Evolutionary conservation across 1,140 invertebrate genomes (phyloP).

Genomic region (Scaptomyza montana): DNA sequence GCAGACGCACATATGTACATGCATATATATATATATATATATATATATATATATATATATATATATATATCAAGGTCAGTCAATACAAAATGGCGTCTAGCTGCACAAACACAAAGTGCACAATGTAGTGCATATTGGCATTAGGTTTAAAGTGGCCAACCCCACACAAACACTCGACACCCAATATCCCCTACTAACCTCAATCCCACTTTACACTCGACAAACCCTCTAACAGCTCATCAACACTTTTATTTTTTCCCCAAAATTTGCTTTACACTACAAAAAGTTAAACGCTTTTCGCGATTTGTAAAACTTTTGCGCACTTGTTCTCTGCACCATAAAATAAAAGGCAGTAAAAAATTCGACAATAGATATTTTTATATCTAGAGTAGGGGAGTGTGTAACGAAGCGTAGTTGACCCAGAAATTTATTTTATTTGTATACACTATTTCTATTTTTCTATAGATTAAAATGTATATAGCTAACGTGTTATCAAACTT

Average conservation of each 20-base stretch:
- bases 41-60: no score
- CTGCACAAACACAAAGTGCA: conserved; percentile 34
- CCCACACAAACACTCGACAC: not conserved
- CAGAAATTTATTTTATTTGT: not conserved
- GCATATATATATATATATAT: not conserved
- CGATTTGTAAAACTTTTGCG: conserved; percentile 38
- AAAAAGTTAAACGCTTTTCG: conserved; percentile 36
- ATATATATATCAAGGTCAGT: conserved; percentile 14
- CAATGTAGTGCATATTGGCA: not conserved
- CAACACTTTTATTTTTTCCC: conserved; percentile 26
- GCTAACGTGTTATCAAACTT: no score
- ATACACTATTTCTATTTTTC: not conserved
- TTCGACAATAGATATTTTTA: conserved; percentile 12
- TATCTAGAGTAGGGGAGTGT: not conserved
- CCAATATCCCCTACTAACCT: not conserved
- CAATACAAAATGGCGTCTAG: conserved; percentile 33
- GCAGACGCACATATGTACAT: no score
- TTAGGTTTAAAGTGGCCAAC: conserved; percentile 14
- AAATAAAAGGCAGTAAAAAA: not conserved
- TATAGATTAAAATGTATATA: no score
- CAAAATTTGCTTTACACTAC: not conserved
- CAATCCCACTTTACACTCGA: not conserved
- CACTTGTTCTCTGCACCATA: conserved; percentile 21
- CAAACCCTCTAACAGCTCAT: conserved; percentile 31
- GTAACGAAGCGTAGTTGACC: not conserved